Base-by-base conservation (phyloP, 2,888 invertebrate species). In the Lasiommata megera region DNA sequence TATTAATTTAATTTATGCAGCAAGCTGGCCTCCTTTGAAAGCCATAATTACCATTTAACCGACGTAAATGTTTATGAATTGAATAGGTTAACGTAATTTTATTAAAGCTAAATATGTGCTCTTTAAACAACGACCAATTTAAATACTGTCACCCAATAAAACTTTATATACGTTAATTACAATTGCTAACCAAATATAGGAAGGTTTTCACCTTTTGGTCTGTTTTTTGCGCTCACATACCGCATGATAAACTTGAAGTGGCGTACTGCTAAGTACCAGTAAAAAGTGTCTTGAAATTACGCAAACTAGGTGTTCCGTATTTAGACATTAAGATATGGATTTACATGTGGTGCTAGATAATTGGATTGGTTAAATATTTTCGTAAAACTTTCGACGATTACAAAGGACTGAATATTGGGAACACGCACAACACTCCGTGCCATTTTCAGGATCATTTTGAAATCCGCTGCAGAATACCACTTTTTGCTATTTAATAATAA, bases 131-230 rank as follows among this genome's bases (percentile, higher is more conserved):
- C 18, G 23, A 41, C 47, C 57, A 53, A 60, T 60, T 55, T 54
- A 57, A 60, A 57, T 62, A 53, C 48, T 59, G 47, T 54, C 54
- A 52, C 60, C 47, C 54, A 55, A 60, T 62, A 60, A 62, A 62
- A 48, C 38, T 60, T 55, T 40, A 58, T 60, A 44, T 16, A 14
- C 48, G 52, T 52, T 62, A 62, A 62, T 57, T 60, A 53, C 43
- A 23, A 28, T 34, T 14, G 11, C 37, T 31, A 8, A 23, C 56
- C 52, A 34, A 43, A 44, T 54, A 50, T 11, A 38, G 53, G 48
- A 7, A 37, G 40, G 47, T 53, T 41, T 48, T 12, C 48, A 48
- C 36, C 36, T 48, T 48, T 48, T 12, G 23, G 6, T 48, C 18
- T 36, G 12, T n/a, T 48, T 47, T 23, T 48, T 36, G 23, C 17